Evolutionary conservation across 92 coral and sea anemone genomes (phyloP).

Genomic region (Phymanthus crucifer): DNA sequence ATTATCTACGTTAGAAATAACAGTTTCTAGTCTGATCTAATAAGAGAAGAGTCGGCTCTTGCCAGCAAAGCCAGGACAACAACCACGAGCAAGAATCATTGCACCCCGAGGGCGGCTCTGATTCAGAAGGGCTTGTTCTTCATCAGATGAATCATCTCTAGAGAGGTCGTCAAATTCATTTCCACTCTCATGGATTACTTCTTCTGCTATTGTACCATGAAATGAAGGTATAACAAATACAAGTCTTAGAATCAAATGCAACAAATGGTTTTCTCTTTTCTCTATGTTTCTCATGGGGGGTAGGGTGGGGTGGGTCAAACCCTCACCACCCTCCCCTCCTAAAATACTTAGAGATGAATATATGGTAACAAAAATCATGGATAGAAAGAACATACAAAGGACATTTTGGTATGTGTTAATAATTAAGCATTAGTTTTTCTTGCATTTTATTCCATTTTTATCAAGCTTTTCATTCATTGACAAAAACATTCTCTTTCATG

Average conservation of each 20-base stretch:
- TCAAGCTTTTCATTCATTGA: background rate
- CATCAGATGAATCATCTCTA: constrained; percentile 54
- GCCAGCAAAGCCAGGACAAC: constrained; percentile 86
- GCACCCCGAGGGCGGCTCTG: constrained; percentile 63
- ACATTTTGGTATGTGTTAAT: background rate
- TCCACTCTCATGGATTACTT: constrained; percentile 56
- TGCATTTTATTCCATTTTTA: background rate
- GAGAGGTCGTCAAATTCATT: constrained; percentile 53
- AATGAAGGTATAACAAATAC: constrained; percentile 89
- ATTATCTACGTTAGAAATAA: background rate
- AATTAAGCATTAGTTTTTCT: background rate
- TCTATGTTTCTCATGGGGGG: constrained; percentile 3
- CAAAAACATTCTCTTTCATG: background rate
- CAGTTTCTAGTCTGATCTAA: constrained; percentile 2
- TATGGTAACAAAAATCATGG: background rate
- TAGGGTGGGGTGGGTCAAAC: background rate
- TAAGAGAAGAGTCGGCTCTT: constrained; percentile 64
- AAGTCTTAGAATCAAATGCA: constrained; percentile 65
- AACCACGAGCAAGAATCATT: constrained; percentile 71
- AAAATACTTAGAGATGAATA: background rate
- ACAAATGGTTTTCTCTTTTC: background rate
- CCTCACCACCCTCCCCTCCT: background rate
- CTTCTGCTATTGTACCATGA: constrained; percentile 81
- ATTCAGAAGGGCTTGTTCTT: constrained; percentile 42
- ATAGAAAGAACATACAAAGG: background rate